Evolutionary conservation across 2,113 vertebrate genomes (phyloP), one percentile per base, ranked within the genome.

Genomic region (Chaetorhynchus papuensis): DNA sequence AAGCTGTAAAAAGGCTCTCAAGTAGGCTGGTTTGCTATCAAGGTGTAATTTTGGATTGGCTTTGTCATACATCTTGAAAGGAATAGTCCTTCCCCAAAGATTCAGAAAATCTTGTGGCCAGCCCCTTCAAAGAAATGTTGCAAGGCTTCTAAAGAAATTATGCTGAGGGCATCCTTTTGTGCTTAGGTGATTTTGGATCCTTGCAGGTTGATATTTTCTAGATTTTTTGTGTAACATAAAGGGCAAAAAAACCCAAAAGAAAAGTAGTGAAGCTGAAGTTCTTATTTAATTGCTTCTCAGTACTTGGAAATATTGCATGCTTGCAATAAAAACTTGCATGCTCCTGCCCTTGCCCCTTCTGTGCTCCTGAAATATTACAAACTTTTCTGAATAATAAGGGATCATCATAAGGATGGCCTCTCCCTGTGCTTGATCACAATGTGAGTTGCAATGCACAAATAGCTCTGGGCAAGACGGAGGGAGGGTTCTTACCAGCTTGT

Each of bases 371-470:
- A 77, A 49, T 49, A n/a, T 52, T 80, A 20, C 28, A 72, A 7
- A 6, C 52, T 42, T 66, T 20, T 37, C 69, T 71, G 59, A 78
- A 18, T 21, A 27, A 42, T 31, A 33, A 75, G 71, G 30, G 71
- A 60, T 33, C 14, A 8, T 45, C 3, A 0, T 42, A 39, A 52
- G 31, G 65, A 52, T 64, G 60, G 33, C 9, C 33, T 63, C 20
- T 87, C n/a, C 33, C 44, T 3, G 0, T 44, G 11, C 22, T 20
- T 64, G 65, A 52, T 60, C 3, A 3, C n/a, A 12, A 1, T 0
- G 10, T 22, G 59, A 65, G 63, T 15, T 69, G 45, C n/a, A 57
- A 61, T 85, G 64, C 68, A 57, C 60, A 61, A 65, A 69, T 26
- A 44, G 60, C 54, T 94, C 45, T 57, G 68, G 49, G 37, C 45